Conservation (phyloP, 2,888 invertebrate species). For the Drosophila mercatorum region DNA sequence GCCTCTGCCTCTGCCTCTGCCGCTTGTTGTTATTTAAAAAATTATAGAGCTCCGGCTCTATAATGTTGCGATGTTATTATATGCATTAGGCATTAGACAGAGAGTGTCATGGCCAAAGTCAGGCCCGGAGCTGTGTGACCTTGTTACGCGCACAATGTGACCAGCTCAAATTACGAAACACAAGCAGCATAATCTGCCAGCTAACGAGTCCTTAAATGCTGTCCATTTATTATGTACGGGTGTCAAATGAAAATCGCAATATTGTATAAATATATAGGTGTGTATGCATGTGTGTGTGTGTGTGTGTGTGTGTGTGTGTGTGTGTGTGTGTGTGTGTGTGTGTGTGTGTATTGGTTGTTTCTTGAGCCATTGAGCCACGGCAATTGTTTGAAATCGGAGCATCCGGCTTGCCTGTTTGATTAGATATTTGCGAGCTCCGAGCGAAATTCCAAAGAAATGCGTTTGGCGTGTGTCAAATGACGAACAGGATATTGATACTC, state of each 20-base stretch:
- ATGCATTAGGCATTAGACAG: slow-evolving; percentile 37
- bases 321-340: not conserved
- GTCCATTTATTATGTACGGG: slow-evolving; percentile 47
- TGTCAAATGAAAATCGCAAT: slow-evolving; percentile 75
- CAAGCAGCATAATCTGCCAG: slow-evolving; percentile 42
- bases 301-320: not conserved
- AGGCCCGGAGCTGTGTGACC: slow-evolving; percentile 35
- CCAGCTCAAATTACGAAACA: slow-evolving; percentile 61
- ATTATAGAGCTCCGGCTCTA: slow-evolving; percentile 25
- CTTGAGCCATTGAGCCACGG: slow-evolving; percentile 42
- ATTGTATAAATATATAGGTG: slow-evolving; percentile 61
- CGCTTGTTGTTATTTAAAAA: slow-evolving; percentile 60
- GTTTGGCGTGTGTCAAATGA: slow-evolving; percentile 69
- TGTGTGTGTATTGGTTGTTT: slow-evolving; percentile 10
- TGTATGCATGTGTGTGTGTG: not conserved
- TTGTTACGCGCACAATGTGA: slow-evolving; percentile 51
- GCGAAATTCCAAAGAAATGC: slow-evolving; percentile 45
- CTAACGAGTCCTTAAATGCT: slow-evolving; percentile 56
- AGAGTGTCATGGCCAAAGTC: slow-evolving; percentile 61
- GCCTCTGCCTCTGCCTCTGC: slow-evolving; percentile 30
- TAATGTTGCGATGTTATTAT: slow-evolving; percentile 59
- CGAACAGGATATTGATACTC: slow-evolving; percentile 30
- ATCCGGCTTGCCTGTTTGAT: slow-evolving; percentile 42
- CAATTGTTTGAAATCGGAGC: slow-evolving; percentile 75
- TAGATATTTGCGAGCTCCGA: slow-evolving; percentile 25